A percentile compares a stretch with the other conserved stretches of the same genome.
These are phyloP conservation scores for Coptodon rendalli DNA, from an alignment of 2,113 vertebrate species.

Conservation along the genomic window DNA sequence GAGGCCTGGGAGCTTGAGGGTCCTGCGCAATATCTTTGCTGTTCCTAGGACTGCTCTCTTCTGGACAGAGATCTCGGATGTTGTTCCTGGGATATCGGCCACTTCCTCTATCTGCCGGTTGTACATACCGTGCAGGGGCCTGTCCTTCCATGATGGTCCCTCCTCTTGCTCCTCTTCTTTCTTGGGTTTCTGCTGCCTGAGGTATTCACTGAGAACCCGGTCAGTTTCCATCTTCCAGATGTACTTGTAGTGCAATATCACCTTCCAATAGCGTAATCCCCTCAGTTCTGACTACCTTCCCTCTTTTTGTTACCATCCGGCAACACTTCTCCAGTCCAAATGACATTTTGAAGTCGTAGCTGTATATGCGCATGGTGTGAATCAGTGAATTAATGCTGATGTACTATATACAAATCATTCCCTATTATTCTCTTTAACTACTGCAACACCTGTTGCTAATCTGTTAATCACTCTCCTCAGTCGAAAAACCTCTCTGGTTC, in stretches of 20 bases:
- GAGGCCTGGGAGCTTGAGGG: not conserved
- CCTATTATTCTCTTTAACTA: not conserved
- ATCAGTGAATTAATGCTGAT: not conserved
- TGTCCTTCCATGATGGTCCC: not conserved
- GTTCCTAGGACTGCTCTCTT: not conserved
- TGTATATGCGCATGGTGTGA: not conserved
- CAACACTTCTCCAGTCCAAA: not conserved
- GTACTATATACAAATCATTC: not conserved
- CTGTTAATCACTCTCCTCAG: not conserved
- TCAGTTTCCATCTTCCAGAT: not conserved
- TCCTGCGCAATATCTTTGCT: not conserved
- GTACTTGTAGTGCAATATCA: not conserved
- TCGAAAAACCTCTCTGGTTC: not conserved
- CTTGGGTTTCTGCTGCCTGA: not conserved
- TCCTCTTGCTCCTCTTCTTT: not conserved
- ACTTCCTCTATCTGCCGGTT: not conserved
- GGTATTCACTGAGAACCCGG: not conserved
- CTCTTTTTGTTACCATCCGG: not conserved
- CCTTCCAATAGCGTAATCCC: not conserved
- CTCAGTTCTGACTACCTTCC: not conserved
- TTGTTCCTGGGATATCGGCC: not conserved
- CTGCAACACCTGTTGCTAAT: not conserved
- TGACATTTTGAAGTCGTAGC: not conserved
- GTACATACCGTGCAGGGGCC: fast-evolving
- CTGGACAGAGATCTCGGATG: not conserved